Evolutionary conservation across 2,888 invertebrate genomes (phyloP), one percentile per base, ranked within the genome.

Genomic region (Gerosis bhagava): DNA sequence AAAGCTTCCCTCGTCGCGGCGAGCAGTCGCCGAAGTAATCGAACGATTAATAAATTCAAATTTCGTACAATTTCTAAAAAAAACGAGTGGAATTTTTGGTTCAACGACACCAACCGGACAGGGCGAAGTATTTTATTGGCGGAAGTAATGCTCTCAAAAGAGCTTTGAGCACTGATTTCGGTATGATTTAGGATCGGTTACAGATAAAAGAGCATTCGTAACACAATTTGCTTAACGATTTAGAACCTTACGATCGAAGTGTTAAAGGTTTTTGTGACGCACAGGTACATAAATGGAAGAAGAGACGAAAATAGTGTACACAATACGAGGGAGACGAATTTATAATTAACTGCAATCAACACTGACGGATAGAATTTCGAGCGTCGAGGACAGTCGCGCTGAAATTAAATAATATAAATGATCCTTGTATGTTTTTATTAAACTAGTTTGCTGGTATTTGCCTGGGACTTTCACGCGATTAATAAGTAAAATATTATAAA

Each of bases 341-440:
- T 87, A 88, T 87, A 88, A 88, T 88, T 87, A 87, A 87, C 87
- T 87, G 87, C 84, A 86, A 88, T 88, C 87, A 87, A 86, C 84
- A 81, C 86, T 83, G 82, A 81, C 82, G 81, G 82, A 88, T 87
- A 83, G 84, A 83, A 87, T 87, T 87, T 86, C 87, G 67, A 70
- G 76, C 70, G 81, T 80, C 73, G 57, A 53, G 78, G 75, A 83
- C 78, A 71, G 59, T 76, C 59, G 57, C 32, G 56, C 12, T 36
- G 11, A 8, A 19, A 15, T 5, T n/a, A 13, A 13, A 35, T 15
- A 24, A 19, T 6, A 19, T 19, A n/a, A n/a, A n/a, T n/a, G n/a
- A n/a, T n/a, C n/a, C n/a, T n/a, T n/a, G n/a, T n/a, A n/a, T n/a
- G n/a, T n/a, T n/a, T n/a, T n/a, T n/a, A n/a, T n/a, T n/a, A n/a